Evolutionary conservation across 2,113 vertebrate species (phyloP).

Genomic region (Hyperopisus bebe): DNA sequence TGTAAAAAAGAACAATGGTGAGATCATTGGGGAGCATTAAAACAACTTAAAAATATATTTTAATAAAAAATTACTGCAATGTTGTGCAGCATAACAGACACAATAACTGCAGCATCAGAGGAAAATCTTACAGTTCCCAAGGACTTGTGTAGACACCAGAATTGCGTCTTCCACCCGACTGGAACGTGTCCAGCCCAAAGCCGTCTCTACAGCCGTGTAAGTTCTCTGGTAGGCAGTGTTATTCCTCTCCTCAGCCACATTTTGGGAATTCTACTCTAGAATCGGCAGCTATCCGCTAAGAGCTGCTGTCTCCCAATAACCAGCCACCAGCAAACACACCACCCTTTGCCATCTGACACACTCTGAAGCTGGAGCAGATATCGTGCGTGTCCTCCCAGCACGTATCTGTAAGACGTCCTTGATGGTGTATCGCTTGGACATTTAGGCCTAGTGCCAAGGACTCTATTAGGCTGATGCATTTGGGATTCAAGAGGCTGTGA

Average conservation of each 20-base stretch:
- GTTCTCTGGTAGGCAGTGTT: neutral
- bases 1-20: neutral
- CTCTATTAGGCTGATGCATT: neutral
- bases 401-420: neutral
- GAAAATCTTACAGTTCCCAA: neutral
- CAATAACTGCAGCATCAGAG: neutral
- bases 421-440: neutral
- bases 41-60: neutral
- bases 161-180: neutral
- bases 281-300: neutral
- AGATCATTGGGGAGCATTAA: neutral
- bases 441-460: neutral
- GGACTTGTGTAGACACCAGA: neutral
- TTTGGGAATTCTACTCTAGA: neutral
- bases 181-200: neutral
- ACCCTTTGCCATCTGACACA: neutral
- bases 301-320: neutral
- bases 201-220: neutral
- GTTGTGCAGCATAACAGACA: neutral
- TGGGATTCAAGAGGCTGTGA: neutral
- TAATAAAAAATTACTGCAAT: neutral
- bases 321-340: neutral
- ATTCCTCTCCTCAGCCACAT: neutral
- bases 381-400: neutral
- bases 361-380: neutral